Conservation (phyloP, 2,113 vertebrate genomes). For the Charadrius vociferus region DNA sequence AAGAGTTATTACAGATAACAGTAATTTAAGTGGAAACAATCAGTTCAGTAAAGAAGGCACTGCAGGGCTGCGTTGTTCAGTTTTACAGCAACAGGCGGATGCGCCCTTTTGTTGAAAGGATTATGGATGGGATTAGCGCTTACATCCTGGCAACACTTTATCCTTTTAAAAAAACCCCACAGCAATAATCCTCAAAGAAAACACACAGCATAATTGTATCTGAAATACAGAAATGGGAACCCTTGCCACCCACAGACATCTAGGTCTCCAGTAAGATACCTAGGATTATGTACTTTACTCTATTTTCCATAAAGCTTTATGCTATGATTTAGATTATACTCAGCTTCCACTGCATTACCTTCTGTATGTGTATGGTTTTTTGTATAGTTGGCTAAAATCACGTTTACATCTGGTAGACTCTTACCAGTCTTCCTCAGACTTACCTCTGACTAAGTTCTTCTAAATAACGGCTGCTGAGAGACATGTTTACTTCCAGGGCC, state of each 20-base stretch:
- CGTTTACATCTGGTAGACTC: neutral
- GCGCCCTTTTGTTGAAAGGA: neutral
- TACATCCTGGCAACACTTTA: neutral
- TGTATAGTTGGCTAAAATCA: neutral
- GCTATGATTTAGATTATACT: neutral
- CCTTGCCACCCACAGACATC: neutral
- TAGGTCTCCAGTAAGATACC: neutral
- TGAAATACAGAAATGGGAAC: neutral
- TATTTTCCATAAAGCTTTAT: neutral
- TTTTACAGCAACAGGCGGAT: neutral
- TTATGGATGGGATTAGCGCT: neutral
- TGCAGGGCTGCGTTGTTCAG: neutral
- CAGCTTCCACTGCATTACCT: neutral
- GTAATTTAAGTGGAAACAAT: neutral
- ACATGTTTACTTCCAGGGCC: constrained; percentile 98
- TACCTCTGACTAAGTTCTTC: constrained; percentile 99
- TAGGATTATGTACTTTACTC: neutral
- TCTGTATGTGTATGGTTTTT: rapidly evolving
- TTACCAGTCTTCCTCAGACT: neutral
- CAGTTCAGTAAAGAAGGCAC: neutral
- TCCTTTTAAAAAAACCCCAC: neutral
- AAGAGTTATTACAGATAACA: neutral
- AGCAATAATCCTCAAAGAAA: neutral
- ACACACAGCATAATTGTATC: neutral
- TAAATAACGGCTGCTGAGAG: constrained; percentile 94